phyloP scores from a whole-genome alignment of 1,140 invertebrate species.

The Sweltsa coloradensis region DNA sequence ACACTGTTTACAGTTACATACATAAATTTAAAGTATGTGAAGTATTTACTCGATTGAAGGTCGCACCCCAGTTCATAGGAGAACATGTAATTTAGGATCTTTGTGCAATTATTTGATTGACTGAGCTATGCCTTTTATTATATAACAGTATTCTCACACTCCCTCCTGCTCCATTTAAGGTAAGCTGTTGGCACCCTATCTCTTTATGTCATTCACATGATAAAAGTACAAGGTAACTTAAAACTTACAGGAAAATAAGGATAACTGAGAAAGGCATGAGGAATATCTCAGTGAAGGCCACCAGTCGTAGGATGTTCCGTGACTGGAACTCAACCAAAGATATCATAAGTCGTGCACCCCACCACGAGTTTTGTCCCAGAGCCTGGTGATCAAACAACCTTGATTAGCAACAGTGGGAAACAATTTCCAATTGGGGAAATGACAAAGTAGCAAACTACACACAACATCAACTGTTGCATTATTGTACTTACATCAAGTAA shows the following conservation, averaged over 20 bases:
- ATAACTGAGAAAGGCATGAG: conserved; percentile 77
- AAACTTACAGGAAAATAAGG: conserved; percentile 75
- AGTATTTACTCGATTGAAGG: neutral
- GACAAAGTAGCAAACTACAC: neutral
- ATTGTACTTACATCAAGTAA: conserved; percentile 73
- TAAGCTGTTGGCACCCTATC: no score
- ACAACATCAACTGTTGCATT: neutral
- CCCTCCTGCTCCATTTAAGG: no score
- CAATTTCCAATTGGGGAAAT: conserved; percentile 9
- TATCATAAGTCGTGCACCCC: conserved; percentile 73
- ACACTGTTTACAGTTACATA: no score
- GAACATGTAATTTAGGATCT: no score
- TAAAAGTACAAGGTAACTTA: conserved; percentile 7
- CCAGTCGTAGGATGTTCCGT: conserved; percentile 70
- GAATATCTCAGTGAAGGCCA: conserved; percentile 82
- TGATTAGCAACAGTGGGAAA: conserved; percentile 12
- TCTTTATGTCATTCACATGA: no score
- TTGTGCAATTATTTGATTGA: no score
- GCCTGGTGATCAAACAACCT: conserved; percentile 43
- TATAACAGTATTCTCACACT: no score
- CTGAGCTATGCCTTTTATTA: no score
- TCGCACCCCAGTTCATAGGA: no score
- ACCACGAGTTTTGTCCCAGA: conserved; percentile 76
- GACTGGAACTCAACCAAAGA: conserved; percentile 78
- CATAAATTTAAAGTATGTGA: no score